A percentile compares a stretch with the other conserved stretches of the same genome.
Conservation (phyloP, 2,888 invertebrate species). For the Tipula vernalis region DNA sequence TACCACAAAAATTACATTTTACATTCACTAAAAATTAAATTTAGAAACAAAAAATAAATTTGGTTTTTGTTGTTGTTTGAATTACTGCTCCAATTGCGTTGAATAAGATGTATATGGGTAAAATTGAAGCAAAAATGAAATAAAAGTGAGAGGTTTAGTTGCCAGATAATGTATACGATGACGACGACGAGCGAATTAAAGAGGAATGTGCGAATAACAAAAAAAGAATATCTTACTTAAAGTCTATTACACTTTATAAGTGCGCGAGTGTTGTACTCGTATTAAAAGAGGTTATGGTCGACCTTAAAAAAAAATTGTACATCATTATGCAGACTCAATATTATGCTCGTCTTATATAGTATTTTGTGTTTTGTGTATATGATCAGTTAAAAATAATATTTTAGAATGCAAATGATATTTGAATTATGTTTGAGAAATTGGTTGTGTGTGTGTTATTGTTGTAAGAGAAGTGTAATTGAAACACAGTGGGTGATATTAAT, state of each 20-base stretch:
- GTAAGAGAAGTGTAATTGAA: not conserved
- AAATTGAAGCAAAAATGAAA: not conserved
- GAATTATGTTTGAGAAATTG: not conserved
- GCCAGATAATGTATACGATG: not conserved
- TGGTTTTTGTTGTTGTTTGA: not conserved
- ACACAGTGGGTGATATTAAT: not conserved
- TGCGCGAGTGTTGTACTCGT: not conserved
- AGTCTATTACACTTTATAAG: not conserved
- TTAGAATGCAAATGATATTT: not conserved
- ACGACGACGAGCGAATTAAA: not conserved
- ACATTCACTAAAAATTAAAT: not conserved
- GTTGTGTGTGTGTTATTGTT: no score
- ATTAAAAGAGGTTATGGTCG: not conserved
- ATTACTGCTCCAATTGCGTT: not conserved
- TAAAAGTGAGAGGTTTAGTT: not conserved
- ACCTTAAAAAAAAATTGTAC: not conserved
- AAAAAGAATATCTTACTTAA: not conserved
- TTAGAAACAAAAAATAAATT: not conserved
- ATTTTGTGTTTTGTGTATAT: not conserved
- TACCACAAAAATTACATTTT: not conserved
- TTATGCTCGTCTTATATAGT: not conserved
- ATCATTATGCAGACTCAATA: not conserved
- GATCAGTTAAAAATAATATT: not conserved
- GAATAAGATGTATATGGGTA: not conserved
- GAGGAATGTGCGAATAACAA: not conserved